Evolutionary conservation across 2,113 vertebrate species (phyloP).

Genomic region (Takifugu flavidus): DNA sequence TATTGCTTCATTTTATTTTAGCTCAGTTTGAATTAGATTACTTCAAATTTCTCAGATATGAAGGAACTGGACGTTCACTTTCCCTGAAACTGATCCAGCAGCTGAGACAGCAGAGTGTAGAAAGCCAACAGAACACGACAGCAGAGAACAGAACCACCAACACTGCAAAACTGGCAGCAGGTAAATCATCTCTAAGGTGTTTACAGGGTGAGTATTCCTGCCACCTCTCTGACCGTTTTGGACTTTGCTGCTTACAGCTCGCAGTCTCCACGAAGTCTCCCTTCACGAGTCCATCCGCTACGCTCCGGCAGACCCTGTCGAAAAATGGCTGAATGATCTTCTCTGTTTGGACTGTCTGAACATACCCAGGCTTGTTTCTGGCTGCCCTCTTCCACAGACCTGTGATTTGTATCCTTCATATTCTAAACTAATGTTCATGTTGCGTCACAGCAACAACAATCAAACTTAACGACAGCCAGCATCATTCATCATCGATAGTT

Average conservation of each 20-base stretch:
- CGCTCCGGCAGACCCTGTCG: conserved; percentile 85
- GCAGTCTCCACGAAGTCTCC: conserved; percentile 86
- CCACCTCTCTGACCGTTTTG: neutral
- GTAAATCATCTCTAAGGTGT: conserved; percentile 53
- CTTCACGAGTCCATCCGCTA: conserved; percentile 96
- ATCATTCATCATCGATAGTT: no score
- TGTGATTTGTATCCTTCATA: conserved; percentile 93
- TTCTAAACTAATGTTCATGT: neutral
- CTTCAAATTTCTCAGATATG: conserved; percentile 77
- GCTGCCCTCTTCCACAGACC: conserved; percentile 90
- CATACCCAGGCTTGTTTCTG: conserved; percentile 88
- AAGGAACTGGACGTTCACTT: conserved; percentile 93
- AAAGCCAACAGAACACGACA: conserved; percentile 84
- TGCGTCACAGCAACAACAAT: neutral
- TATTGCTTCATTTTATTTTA: no score
- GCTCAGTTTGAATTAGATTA: neutral
- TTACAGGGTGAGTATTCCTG: no score
- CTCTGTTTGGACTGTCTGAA: conserved; percentile 93
- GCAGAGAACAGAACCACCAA: conserved; percentile 86
- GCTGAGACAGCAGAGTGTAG: conserved; percentile 89
- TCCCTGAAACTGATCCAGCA: conserved; percentile 97
- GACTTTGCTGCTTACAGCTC: conserved; percentile 66
- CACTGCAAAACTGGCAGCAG: conserved; percentile 84
- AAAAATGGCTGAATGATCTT: conserved; percentile 96
- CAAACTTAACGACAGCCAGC: no score